Base-by-base conservation (phyloP, 2,797 vertebrate genomes). In the Clarias pachynema region DNA sequence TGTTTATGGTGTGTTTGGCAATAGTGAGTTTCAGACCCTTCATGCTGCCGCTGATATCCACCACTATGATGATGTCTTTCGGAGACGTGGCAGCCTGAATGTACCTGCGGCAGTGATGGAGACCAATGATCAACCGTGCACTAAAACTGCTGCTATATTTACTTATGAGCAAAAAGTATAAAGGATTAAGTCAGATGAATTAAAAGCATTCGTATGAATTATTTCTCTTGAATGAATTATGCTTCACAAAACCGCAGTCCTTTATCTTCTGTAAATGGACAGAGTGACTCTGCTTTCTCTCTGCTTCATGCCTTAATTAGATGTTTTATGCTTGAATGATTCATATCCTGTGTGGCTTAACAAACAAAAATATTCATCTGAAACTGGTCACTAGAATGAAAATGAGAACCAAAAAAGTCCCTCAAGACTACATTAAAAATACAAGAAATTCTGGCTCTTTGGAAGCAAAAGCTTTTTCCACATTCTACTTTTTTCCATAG, bases 21-120 rank as follows among this genome's bases (percentile, higher is more conserved):
- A 99, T 99, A 56, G 97, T 96, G 95, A 99, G 95, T 89, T 96
- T 94, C 87, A 99, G 92, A 5, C 98, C 98, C 90, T 99, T 99
- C 98, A 99, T 99, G 90, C 98, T 99, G 70, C 98, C 98, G 0
- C 98, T 99, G 84, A 97, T 93, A 53, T 99, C 98, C 89, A 99
- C 95, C 84, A 99, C 88, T 60, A 99, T 98, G 88, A 99, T 95
- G 40, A 99, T 95, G 91, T 99, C 98, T 90, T 99, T 99, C 22
- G 98, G 97, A 75, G 98, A 99, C 0, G 98, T 99, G 73, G 98
- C 98, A 0, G 98, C 98, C 90, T 99, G 98, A 87, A 99, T 99
- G 91, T 99, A 99, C 98, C 98, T 99, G 92, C 12, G 69, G 0
- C 62, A 57, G 49, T 53, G 77, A 78, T 66, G 65, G 20, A 63